Evolutionary conservation across 2,888 invertebrate genomes (phyloP).

Genomic region (Pelosia muscerda): DNA sequence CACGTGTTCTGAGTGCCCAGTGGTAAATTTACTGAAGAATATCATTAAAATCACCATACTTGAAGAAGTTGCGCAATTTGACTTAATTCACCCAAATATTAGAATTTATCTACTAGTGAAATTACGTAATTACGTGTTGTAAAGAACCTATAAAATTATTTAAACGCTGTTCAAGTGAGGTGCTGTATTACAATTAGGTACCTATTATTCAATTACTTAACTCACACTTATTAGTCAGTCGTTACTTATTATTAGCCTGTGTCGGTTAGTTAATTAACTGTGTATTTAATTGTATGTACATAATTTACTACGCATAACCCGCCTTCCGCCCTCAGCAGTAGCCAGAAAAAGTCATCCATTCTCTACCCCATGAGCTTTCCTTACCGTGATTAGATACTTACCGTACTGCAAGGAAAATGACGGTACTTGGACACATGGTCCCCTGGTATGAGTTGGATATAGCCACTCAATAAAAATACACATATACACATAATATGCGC

Average conservation of each 20-base stretch:
- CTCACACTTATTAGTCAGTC: slow-evolving; percentile 6
- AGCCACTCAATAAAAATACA: too few species aligned
- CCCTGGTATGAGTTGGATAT: too few species aligned
- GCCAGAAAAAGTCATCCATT: neutral
- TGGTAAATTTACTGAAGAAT: neutral
- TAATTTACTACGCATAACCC: neutral
- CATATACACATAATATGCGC: too few species aligned
- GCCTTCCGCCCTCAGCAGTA: neutral
- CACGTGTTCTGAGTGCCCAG: too few species aligned
- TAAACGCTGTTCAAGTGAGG: neutral
- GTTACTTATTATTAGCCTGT: neutral
- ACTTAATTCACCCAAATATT: neutral
- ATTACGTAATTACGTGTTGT: slow-evolving; percentile 3
- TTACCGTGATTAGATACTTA: too few species aligned
- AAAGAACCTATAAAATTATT: slow-evolving; percentile 9
- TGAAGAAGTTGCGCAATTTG: neutral
- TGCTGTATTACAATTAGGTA: slow-evolving; percentile 11
- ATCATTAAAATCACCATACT: neutral
- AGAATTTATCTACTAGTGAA: neutral
- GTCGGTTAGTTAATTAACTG: slow-evolving; percentile 1
- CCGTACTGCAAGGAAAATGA: too few species aligned
- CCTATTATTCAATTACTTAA: slow-evolving; percentile 15
- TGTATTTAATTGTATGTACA: neutral
- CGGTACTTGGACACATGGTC: too few species aligned
- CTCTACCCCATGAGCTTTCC: too few species aligned